Percentiles rank a stretch among this genome's conserved stretches.
These are phyloP conservation scores for Sebastes matsubarae DNA, from an alignment of 2,797 vertebrate genomes.

Conservation along the genomic window DNA sequence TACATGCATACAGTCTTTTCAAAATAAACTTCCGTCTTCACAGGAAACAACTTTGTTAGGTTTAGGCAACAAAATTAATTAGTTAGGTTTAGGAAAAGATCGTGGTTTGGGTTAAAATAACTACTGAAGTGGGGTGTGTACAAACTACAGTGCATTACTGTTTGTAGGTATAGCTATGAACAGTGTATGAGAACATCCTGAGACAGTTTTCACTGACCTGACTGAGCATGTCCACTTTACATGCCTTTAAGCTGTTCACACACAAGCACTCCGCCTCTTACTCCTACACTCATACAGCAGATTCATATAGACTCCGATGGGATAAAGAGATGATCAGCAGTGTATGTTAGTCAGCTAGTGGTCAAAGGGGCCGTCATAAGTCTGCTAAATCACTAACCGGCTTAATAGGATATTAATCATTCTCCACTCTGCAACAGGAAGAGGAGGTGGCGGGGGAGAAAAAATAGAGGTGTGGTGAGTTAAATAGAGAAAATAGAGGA, in stretches of 20 bases:
- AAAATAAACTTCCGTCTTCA: too few species aligned
- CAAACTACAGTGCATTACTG: too few species aligned
- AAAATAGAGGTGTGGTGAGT: background rate
- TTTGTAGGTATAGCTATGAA: too few species aligned
- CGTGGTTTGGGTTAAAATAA: too few species aligned
- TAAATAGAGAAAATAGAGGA: conserved; percentile 3
- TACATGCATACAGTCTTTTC: too few species aligned
- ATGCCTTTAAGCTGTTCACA: background rate
- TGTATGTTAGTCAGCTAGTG: conserved; percentile 26
- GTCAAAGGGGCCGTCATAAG: conserved; percentile 48
- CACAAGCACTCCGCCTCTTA: background rate
- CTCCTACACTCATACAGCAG: conserved; percentile 5
- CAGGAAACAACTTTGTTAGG: too few species aligned
- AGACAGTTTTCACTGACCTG: background rate
- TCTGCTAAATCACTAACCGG: conserved; percentile 49
- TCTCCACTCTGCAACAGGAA: background rate
- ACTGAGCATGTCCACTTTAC: background rate
- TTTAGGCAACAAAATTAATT: too few species aligned
- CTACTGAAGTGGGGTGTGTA: too few species aligned
- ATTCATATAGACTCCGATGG: conserved; percentile 28
- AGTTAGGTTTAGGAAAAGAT: too few species aligned
- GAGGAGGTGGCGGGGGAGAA: background rate
- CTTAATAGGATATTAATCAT: conserved; percentile 52
- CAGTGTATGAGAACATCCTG: too few species aligned
- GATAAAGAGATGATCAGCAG: conserved; percentile 46